Percentiles rank a stretch among this genome's conserved stretches.
These are phyloP conservation scores for Polyodon spathula DNA, from an alignment of 2,113 vertebrate species.

Conservation along the genomic window DNA sequence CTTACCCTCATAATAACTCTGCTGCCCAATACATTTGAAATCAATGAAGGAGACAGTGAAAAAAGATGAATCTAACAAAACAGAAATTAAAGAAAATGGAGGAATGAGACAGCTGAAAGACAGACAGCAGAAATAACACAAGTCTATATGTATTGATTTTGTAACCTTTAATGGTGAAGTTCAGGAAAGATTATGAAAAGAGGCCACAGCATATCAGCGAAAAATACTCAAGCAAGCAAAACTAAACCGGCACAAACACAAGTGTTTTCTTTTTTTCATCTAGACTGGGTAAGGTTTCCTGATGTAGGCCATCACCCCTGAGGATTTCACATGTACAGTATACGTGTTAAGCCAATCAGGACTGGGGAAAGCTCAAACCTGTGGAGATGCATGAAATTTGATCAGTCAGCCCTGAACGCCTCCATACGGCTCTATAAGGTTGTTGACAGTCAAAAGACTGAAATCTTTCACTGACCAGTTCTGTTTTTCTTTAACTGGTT, in stretches of 20 bases:
- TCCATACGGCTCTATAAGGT: background rate
- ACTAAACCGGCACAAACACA: no score
- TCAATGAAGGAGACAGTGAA: conserved; percentile 48
- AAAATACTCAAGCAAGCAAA: no score
- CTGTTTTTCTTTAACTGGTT: no score
- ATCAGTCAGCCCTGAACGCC: background rate
- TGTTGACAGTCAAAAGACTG: background rate
- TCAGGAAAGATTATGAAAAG: no score
- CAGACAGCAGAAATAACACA: background rate
- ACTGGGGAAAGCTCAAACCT: background rate
- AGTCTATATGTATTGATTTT: no score
- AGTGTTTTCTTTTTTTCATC: no score
- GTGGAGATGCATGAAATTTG: background rate
- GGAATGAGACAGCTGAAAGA: background rate
- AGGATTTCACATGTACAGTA: background rate
- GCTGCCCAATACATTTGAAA: conserved; percentile 52
- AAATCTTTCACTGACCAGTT: no score
- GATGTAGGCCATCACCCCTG: no score
- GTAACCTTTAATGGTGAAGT: no score
- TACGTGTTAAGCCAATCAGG: background rate
- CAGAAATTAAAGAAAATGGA: background rate
- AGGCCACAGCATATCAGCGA: no score
- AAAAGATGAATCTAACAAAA: conserved; percentile 34
- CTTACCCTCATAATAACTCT: conserved; percentile 50
- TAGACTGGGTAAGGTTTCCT: no score